These are phyloP conservation scores for Albula goreensis DNA, from an alignment of 2,113 vertebrate species.

Conservation along the genomic window DNA sequence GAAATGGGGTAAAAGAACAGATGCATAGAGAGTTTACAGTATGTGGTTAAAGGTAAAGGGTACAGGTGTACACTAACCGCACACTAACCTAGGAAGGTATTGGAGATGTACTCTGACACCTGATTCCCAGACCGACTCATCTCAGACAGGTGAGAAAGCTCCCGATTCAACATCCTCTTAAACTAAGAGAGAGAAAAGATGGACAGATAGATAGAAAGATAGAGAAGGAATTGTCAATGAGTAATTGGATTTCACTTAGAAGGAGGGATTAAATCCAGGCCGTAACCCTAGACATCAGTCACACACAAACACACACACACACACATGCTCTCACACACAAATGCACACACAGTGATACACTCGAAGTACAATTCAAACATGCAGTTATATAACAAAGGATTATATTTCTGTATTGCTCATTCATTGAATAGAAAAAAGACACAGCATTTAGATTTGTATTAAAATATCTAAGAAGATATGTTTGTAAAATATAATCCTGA, in stretches of 20 bases:
- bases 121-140: slow-evolving; percentile 95
- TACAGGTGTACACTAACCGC: neutral
- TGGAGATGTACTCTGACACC: slow-evolving; percentile 95
- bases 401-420: neutral
- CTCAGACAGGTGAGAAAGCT: slow-evolving; percentile 90
- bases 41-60: neutral
- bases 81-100: slow-evolving; percentile 85
- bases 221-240: neutral
- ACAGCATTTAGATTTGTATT: neutral
- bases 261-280: neutral
- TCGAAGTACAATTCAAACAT: neutral
- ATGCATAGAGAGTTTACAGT: neutral
- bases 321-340: neutral
- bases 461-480: neutral
- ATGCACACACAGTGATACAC: neutral
- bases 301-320: neutral
- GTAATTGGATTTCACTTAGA: neutral
- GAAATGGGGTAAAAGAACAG: neutral
- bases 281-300: neutral
- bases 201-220: neutral
- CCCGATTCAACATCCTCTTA: slow-evolving; percentile 93
- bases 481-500: slow-evolving; percentile 39
- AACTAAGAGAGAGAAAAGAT: slow-evolving; percentile 56
- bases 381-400: slow-evolving; percentile 10
- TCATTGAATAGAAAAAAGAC: slow-evolving; percentile 7